phyloP scores from a whole-genome alignment of 2,888 invertebrate species.

The Odiellus spinosus region DNA sequence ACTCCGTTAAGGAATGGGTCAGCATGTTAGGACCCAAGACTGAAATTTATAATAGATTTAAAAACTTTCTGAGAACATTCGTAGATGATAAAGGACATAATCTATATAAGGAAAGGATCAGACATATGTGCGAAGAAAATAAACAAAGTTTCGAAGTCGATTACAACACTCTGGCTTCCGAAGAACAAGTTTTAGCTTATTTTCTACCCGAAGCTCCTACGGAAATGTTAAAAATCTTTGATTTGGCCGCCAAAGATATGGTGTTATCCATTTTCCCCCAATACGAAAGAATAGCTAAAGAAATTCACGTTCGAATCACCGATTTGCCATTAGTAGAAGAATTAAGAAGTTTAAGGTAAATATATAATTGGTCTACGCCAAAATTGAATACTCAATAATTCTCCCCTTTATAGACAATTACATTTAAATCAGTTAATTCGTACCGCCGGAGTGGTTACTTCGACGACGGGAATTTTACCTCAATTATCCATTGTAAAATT shows the following conservation, averaged over 20 bases:
- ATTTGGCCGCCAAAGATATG: conserved; percentile 52
- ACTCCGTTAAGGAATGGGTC: conserved; percentile 90
- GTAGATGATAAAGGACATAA: conserved; percentile 71
- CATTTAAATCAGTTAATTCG: conserved; percentile 83
- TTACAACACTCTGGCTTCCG: conserved; percentile 72
- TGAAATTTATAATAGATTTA: conserved; percentile 82
- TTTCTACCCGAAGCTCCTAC: conserved; percentile 94
- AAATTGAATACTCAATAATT: background rate
- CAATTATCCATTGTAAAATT: conserved; percentile 91
- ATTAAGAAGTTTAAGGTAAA: conserved; percentile 64
- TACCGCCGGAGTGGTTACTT: conserved; percentile 84
- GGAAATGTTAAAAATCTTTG: conserved; percentile 91
- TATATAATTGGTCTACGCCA: background rate
- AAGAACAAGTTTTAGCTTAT: conserved; percentile 85
- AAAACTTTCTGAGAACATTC: conserved; percentile 79
- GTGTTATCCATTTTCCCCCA: conserved; percentile 88
- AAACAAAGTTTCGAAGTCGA: conserved; percentile 74
- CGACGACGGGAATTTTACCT: conserved; percentile 85
- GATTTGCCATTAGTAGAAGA: conserved; percentile 93
- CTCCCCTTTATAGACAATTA: conserved; percentile 29
- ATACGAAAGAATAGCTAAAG: conserved; percentile 81
- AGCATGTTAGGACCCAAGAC: conserved; percentile 84
- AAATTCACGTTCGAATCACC: conserved; percentile 87
- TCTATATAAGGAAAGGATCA: conserved; percentile 78
- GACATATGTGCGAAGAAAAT: conserved; percentile 76